Evolutionary conservation across 2,888 invertebrate genomes (phyloP).

Genomic region (Spilarctia lutea): DNA sequence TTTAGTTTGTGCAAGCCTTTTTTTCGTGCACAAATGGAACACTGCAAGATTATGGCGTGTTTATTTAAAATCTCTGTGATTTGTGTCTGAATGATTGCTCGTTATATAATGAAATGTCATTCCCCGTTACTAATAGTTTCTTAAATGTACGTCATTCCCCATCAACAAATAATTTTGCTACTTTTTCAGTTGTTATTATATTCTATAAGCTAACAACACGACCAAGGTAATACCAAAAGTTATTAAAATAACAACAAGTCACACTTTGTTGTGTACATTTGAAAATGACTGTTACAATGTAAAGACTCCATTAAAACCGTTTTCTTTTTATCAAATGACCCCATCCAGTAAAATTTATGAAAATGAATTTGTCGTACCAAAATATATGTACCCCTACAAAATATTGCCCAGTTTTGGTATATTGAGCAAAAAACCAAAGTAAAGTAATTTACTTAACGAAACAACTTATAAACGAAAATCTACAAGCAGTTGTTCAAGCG

Average conservation of each 20-base stretch:
- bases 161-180: too few species aligned
- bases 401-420: background rate
- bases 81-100: background rate
- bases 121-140: background rate
- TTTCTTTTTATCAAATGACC: background rate
- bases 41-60: background rate
- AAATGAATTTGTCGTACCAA: background rate
- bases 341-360: background rate
- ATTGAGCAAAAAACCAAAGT: background rate
- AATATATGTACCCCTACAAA: background rate
- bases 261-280: too few species aligned
- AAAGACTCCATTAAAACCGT: background rate
- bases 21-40: background rate
- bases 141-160: background rate
- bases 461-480: background rate
- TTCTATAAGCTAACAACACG: background rate
- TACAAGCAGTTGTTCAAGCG: background rate
- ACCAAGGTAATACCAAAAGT: background rate
- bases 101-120: background rate
- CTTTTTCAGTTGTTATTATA: background rate
- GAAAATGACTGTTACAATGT: background rate
- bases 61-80: background rate
- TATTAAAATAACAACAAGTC: background rate
- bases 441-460: background rate
- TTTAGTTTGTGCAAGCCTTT: background rate